Evolutionary conservation across 2,888 invertebrate genomes (phyloP), one percentile per base, ranked within the genome.

Genomic region (Megamerina dolium): DNA sequence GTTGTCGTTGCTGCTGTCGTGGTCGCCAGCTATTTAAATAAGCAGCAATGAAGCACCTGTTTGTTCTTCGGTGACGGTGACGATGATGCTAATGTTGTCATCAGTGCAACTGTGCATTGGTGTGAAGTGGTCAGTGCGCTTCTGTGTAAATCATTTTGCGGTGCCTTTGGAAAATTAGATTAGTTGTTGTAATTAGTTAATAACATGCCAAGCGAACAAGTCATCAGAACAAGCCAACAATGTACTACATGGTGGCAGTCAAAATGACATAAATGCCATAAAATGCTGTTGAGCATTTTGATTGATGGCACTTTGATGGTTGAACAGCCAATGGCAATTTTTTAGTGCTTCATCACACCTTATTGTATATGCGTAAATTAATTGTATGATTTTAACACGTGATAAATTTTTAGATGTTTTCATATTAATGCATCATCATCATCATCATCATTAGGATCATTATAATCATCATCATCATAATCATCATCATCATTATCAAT

Each of bases 191-290:
- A 65, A 65, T 65, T 65, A 65, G 65, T 65, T 65, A 65, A 65
- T 65, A 64, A 65, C 65, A 65, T 64, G 64, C 63, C 65, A 62
- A n/a, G n/a, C n/a, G n/a, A n/a, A n/a, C n/a, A n/a, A n/a, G n/a
- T n/a, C n/a, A n/a, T n/a, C n/a, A n/a, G n/a, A n/a, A 62, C 50
- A 49, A 50, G 53, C 50, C 51, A 42, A 51, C 50, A 52, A 49
- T 46, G 50, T 47, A 41, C 47, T 45, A 45, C 53, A 50, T 40
- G 39, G 42, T 41, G 41, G 9, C 33, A 26, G 32, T 42, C 32
- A 17, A 41, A 50, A 47, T 52, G 52, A 52, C 51, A 50, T 48
- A 45, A 50, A 50, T 31, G 45, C 43, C 41, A 48, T 39, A 40
- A 48, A 50, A 43, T 52, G 50, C 43, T 51, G 51, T 53, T 54